These are phyloP conservation scores for Aphelocoma coerulescens DNA, from an alignment of 2,113 vertebrate species.

Conservation along the genomic window DNA sequence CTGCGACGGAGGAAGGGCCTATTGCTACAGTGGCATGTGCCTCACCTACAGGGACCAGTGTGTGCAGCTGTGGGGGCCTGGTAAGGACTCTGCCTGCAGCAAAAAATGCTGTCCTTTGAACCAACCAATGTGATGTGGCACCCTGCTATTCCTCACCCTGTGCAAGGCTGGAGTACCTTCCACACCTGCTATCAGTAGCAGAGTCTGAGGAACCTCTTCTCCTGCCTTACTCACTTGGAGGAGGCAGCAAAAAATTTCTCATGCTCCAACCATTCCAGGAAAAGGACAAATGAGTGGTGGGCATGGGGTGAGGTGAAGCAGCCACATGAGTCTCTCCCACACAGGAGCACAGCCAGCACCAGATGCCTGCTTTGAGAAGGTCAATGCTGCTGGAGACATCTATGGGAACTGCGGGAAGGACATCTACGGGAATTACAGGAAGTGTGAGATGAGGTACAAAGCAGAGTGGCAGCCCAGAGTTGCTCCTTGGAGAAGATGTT, in stretches of 20 bases:
- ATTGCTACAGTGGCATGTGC: conserved; percentile 98
- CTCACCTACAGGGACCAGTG: conserved; percentile 92
- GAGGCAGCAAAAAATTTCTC: not conserved
- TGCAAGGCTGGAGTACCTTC: not conserved
- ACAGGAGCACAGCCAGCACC: conserved; percentile 85
- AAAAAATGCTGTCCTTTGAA: not conserved
- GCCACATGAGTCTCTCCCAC: not conserved
- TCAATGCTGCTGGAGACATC: conserved; percentile 89
- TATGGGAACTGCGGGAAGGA: conserved; percentile 97
- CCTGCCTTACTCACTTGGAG: not conserved
- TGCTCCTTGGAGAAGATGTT: not conserved
- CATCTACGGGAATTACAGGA: conserved; percentile 81
- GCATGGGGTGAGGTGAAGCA: not conserved
- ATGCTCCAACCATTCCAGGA: not conserved
- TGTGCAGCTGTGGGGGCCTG: conserved; percentile 86
- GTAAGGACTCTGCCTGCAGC: conserved; percentile 59
- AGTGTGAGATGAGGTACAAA: conserved; percentile 82
- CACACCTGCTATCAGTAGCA: not conserved
- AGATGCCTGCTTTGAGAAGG: conserved; percentile 86
- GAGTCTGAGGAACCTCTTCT: not conserved
- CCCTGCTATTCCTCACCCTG: not conserved
- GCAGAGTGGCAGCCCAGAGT: not conserved
- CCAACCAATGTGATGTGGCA: not conserved
- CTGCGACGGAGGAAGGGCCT: conserved; percentile 80
- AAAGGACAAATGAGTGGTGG: not conserved